Evolutionary conservation across 2,113 vertebrate species (phyloP).

Genomic region (human): GRCh38 chr1:69233501-69234000

Average conservation of each 20-base stretch:
- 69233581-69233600: not conserved
- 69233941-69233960: not conserved
- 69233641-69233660: not conserved
- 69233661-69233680: fast-evolving
- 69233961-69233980: not conserved
- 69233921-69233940: not conserved
- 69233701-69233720: not conserved
- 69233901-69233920: not conserved
- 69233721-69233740: not conserved
- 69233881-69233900: not conserved
- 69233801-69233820: not conserved
- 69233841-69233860: not conserved
- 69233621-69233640: not conserved
- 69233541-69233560: not conserved
- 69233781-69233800: not conserved
- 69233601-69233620: not conserved
- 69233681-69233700: not conserved
- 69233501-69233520: constrained; percentile 9
- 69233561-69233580: not conserved
- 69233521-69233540: not conserved
- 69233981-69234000: not conserved
- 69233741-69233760: not conserved
- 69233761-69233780: not conserved
- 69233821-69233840: not conserved
- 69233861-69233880: not conserved